phyloP scores from a whole-genome alignment of 2,113 vertebrate species.

The Limnothrissa miodon region DNA sequence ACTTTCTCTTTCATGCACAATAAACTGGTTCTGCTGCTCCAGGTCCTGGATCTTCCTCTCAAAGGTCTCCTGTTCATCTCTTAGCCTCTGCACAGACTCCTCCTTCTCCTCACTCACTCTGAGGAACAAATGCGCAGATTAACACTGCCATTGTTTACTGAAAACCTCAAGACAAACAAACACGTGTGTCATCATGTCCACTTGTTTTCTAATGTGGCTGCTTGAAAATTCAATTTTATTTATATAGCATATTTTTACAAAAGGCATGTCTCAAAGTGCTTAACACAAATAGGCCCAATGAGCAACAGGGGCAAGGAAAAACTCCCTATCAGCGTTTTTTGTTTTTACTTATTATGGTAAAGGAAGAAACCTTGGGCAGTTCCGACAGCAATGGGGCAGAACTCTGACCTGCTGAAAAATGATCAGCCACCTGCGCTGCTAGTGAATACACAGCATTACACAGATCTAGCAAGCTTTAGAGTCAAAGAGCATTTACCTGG shows the following conservation, averaged over 20 bases:
- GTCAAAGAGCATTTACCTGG: constrained; percentile 73
- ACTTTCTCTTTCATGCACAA: constrained; percentile 91
- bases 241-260: no score
- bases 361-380: background rate
- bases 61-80: constrained; percentile 86
- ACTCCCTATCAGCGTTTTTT: no score
- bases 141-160: background rate
- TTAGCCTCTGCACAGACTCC: constrained; percentile 84
- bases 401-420: no score
- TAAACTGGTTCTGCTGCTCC: constrained; percentile 88
- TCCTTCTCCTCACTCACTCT: constrained; percentile 97
- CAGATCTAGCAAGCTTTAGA: background rate
- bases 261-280: no score
- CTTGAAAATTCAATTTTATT: background rate
- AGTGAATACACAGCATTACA: background rate
- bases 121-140: constrained; percentile 44
- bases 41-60: constrained; percentile 90
- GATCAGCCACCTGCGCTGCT: background rate
- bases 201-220: background rate
- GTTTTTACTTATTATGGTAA: no score
- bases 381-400: no score
- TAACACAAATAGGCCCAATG: no score
- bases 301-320: no score
- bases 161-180: background rate
- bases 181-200: background rate